Evolutionary conservation across 2,113 vertebrate genomes (phyloP), one percentile per base, ranked within the genome.

Genomic region (Proterorhinus semilunaris): DNA sequence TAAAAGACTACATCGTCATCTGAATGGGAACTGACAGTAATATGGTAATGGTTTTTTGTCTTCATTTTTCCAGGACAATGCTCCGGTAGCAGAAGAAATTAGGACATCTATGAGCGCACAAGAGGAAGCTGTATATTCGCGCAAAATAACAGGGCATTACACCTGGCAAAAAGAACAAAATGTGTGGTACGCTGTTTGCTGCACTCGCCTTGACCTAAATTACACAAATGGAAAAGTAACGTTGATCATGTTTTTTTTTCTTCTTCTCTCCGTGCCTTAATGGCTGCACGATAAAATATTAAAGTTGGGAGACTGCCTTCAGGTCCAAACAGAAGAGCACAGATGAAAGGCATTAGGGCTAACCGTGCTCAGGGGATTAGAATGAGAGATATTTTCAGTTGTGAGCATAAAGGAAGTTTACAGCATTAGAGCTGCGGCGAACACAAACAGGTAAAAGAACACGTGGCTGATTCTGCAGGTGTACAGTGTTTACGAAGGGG

Each of bases 151-250:
- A 59, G 11, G 21, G 54, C 54, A 57, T 57, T 13, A n/a, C 12
- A 45, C 58, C 58, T 61, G 42, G 42, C 2, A 58, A 42, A 15
- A 58, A 59, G 16, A 42, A 42, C 36, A 21, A 17, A 1, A 9
- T 51, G 49, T 11, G 49, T 13, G 16, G 9, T 4, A 10, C 10
- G 2, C 42, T 36, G 4, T 0, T 59, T 13, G 57, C 80, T 54
- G 52, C 71, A 68, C 71, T 53, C 64, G 8, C 62, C 59, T 71
- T 82, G 80, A 81, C 83, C 85, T 70, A 90, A 43, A 84, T 84
- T 71, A 74, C 58, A 12, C 42, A 44, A 61, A 61, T 43, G 58
- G 58, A 43, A 61, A 59, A 61, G 16, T 58, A 42, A 55, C 10
- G 68, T 76, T 76, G 43, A 66, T 44, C 58, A 15, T 8, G 36